A percentile compares a stretch with the other conserved stretches of the same genome.
Evolutionary conservation across 2,888 invertebrate species (phyloP).

Genomic region (Lymantria dispar): DNA sequence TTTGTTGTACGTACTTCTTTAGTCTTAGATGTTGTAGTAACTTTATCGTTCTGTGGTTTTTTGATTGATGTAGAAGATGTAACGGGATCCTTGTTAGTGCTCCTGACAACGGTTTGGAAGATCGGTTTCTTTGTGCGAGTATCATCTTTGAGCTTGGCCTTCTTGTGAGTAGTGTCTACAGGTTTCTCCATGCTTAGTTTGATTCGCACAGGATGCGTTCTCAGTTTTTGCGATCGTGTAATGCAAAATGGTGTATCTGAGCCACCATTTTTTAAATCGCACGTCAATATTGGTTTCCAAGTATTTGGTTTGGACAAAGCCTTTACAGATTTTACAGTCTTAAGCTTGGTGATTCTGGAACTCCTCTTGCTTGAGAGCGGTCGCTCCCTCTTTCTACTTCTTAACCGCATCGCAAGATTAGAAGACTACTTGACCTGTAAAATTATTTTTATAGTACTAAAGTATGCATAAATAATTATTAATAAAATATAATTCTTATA

Average conservation of each 20-base stretch:
- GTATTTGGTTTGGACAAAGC: conserved; percentile 50
- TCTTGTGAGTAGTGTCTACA: conserved; percentile 50
- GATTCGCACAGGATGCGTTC: conserved; percentile 63
- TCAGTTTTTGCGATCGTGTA: conserved; percentile 64
- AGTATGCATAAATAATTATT: background rate
- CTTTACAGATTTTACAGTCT: conserved; percentile 47
- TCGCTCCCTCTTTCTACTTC: conserved; percentile 85
- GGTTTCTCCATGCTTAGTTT: conserved; percentile 70
- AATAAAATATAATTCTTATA: background rate
- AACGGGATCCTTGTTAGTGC: conserved; percentile 56
- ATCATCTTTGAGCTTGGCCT: conserved; percentile 58
- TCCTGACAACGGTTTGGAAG: conserved; percentile 73
- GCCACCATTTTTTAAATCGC: conserved; percentile 64
- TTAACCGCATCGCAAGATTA: conserved; percentile 84
- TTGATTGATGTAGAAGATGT: conserved; percentile 56
- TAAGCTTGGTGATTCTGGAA: conserved; percentile 53
- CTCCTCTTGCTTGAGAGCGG: conserved; percentile 71
- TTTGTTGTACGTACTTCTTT: conserved; percentile 65
- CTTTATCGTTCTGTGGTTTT: conserved; percentile 56
- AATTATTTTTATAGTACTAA: background rate
- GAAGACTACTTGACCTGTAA: conserved; percentile 56
- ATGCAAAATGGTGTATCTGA: conserved; percentile 52
- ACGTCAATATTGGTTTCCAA: conserved; percentile 64
- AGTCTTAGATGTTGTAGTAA: conserved; percentile 54
- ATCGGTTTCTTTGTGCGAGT: conserved; percentile 63